Evolutionary conservation across 2,888 invertebrate species (phyloP).

Genomic region (Kryphioiulus occultus): DNA sequence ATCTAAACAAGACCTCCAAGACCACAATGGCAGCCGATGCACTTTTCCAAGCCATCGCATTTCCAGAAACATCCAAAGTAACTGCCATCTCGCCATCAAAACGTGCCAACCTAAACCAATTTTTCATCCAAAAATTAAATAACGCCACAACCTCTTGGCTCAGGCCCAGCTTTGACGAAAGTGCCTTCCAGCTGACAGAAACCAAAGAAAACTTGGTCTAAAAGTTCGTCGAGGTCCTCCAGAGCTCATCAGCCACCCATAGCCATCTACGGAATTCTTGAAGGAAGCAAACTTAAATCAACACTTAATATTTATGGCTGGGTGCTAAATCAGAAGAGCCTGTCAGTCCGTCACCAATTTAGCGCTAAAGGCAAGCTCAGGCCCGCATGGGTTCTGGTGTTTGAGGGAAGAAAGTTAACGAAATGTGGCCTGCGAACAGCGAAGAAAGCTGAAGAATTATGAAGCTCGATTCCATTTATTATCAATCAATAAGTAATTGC

Average conservation of each 20-base stretch:
- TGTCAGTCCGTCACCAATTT: neutral
- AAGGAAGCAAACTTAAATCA: neutral
- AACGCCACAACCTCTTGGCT: neutral
- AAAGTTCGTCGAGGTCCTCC: neutral
- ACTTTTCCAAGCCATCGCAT: neutral
- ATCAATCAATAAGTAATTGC: conserved; percentile 26
- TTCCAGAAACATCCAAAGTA: neutral
- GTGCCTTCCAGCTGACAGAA: neutral
- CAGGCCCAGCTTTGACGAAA: neutral
- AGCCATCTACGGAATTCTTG: neutral
- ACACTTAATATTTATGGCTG: conserved; percentile 28
- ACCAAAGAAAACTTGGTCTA: neutral
- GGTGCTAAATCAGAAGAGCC: neutral
- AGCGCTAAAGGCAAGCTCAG: neutral
- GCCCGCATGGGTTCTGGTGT: neutral
- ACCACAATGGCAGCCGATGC: no score
- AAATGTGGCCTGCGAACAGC: neutral
- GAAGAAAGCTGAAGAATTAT: conserved; percentile 27
- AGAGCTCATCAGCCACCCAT: neutral
- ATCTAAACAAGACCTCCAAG: no score
- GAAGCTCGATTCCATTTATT: conserved; percentile 25
- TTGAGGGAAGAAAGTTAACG: neutral
- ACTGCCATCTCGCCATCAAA: neutral
- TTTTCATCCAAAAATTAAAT: neutral
- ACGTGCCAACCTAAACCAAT: neutral